A percentile compares a stretch with the other conserved stretches of the same genome.
phyloP scores from a whole-genome alignment of 2,888 invertebrate genomes.

The Leptinotarsa tumamoca region DNA sequence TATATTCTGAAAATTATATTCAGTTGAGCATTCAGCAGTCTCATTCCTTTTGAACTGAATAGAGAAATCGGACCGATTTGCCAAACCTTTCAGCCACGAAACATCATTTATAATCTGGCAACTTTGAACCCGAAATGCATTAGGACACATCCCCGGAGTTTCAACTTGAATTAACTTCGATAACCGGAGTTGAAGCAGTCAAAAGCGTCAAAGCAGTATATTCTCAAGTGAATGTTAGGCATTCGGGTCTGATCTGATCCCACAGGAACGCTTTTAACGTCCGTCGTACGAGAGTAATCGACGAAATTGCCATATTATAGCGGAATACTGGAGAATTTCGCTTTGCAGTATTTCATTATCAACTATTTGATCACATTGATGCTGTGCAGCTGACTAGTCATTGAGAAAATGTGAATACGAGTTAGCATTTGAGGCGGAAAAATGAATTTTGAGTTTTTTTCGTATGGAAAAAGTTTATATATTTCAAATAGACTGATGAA shows the following conservation, averaged over 20 bases:
- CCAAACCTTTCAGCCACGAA: background rate
- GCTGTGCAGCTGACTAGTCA: background rate
- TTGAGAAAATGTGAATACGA: background rate
- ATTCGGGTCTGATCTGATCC: conserved; percentile 37
- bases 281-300: conserved; percentile 14
- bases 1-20: no score
- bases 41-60: background rate
- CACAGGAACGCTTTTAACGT: conserved; percentile 24
- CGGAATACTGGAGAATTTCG: background rate
- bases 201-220: conserved; percentile 19
- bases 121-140: background rate
- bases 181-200: conserved; percentile 12
- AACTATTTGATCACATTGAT: conserved; percentile 12
- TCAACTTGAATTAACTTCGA: conserved; percentile 10
- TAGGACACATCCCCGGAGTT: conserved; percentile 2
- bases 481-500: no score
- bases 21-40: no score
- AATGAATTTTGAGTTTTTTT: no score
- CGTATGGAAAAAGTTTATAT: no score
- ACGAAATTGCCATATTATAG: conserved; percentile 12
- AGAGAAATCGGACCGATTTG: background rate
- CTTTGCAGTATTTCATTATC: conserved; percentile 4
- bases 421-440: no score
- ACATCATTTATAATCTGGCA: background rate
- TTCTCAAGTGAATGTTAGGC: conserved; percentile 28